Conservation (phyloP, 2,113 vertebrate species). For the Gymnogyps californianus region DNA sequence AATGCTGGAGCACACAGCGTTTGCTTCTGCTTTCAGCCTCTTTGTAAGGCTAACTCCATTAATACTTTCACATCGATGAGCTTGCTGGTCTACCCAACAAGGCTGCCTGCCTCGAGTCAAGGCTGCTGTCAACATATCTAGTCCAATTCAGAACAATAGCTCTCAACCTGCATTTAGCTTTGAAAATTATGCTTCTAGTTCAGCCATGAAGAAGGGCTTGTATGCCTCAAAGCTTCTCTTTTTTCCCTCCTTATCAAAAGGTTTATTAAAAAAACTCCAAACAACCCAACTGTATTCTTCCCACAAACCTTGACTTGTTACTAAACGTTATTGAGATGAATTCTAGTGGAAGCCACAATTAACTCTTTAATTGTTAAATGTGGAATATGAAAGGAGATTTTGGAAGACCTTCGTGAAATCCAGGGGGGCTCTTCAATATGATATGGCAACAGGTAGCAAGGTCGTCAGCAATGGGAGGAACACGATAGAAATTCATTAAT, state of each 20-base stretch:
- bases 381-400: background rate
- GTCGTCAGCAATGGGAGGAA: background rate
- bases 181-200: background rate
- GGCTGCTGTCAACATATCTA: background rate
- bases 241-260: background rate
- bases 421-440: background rate
- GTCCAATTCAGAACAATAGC: background rate
- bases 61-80: background rate
- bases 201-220: background rate
- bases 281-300: background rate
- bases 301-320: background rate
- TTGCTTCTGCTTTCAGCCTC: background rate
- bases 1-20: background rate
- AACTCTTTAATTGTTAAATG: background rate
- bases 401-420: background rate
- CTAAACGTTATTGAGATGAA: background rate
- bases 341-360: background rate
- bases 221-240: background rate
- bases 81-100: fast-evolving
- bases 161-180: background rate
- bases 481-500: background rate
- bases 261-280: background rate
- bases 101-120: background rate
- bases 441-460: background rate
- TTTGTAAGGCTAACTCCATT: background rate